Evolutionary conservation across 2,888 invertebrate genomes (phyloP), one percentile per base, ranked within the genome.

Genomic region (Folsomia candida): DNA sequence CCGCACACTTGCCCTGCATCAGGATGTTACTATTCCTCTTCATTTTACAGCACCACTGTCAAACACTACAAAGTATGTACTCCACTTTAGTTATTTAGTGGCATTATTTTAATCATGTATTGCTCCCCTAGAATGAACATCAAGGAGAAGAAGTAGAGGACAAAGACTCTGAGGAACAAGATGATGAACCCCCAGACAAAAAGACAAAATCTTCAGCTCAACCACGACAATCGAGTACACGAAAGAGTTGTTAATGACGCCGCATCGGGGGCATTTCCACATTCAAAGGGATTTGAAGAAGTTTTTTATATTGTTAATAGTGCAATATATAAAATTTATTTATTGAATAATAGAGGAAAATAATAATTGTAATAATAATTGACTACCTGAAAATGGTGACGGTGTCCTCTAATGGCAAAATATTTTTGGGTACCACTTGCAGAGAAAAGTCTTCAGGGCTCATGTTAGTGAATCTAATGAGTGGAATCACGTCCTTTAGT

Each of bases 381-480:
- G n/a, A n/a, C n/a, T n/a, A n/a, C n/a, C n/a, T n/a, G n/a, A 74
- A 77, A 11, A 77, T 74, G 47, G 73, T 72, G 14, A 78, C 77
- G 2, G 77, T 78, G 20, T 78, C 74, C 57, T 74, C 72, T 28
- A 78, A 28, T 1, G 76, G 70, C 20, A 78, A 71, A 20, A 76
- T 65, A 58, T 74, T 75, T 51, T 75, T 76, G 24, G 76, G 70
- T 2, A 76, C 77, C 54, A 78, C 77, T 26, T 76, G 71, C 54
- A 71, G 71, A 11, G 74, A 72, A 58, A 78, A 78, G 37, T 78
- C 77, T 64, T 78, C 77, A 14, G 73, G 70, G 22, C 71, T 69
- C 77, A 78, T 78, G 58, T 72, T 74, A 11, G 77, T 73, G 57
- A 78, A 78, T 25, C 77, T 54, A 18, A 78, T 78, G n/a, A 76